phyloP scores from a whole-genome alignment of 2,113 vertebrate species.

The Himantopus leucocephalus region DNA sequence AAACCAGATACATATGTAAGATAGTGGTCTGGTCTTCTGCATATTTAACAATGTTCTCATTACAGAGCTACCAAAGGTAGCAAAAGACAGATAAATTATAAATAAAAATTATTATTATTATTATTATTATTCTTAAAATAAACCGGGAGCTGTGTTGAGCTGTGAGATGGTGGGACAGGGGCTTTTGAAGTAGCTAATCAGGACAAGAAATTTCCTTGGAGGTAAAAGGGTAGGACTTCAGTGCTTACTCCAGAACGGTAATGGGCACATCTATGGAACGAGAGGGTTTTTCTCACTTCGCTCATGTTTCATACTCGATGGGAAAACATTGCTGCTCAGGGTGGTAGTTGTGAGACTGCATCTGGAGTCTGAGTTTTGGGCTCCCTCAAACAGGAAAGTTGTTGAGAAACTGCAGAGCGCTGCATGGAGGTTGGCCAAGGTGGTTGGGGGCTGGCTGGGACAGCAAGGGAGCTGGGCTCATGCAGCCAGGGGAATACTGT shows the following conservation, averaged over 20 bases:
- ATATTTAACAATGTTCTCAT: not conserved
- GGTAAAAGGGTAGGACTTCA: not conserved
- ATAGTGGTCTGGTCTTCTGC: not conserved
- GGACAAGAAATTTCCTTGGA: not conserved
- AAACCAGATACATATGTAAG: not conserved
- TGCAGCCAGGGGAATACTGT: not conserved
- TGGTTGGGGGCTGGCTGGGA: not conserved
- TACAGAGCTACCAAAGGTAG: not conserved
- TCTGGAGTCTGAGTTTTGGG: not conserved
- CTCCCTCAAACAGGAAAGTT: not conserved
- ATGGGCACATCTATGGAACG: not conserved
- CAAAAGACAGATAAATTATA: not conserved
- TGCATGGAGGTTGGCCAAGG: not conserved
- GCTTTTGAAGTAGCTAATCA: not conserved
- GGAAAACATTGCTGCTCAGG: accelerated
- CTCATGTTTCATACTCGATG: accelerated
- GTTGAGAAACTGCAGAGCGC: not conserved
- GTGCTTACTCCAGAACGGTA: not conserved
- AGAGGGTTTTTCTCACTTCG: not conserved
- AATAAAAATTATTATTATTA: not conserved
- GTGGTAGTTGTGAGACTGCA: not conserved
- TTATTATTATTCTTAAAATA: too few species aligned
- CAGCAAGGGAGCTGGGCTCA: accelerated
- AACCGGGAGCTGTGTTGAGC: not conserved
- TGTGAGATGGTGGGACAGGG: not conserved